Conservation (phyloP, 1,140 invertebrate genomes). For the Aphidius ervi region DNA sequence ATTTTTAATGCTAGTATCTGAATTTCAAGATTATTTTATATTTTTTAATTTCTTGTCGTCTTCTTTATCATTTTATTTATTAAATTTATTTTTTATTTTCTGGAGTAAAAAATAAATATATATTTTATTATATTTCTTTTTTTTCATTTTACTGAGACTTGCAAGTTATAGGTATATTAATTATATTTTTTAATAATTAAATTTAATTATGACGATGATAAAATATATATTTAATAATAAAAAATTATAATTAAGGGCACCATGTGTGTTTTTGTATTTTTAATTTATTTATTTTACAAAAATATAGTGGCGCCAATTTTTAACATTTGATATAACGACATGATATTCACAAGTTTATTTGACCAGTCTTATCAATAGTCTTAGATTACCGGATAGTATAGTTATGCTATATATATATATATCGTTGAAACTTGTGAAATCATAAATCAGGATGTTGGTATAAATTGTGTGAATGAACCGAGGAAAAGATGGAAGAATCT, state of each 20-base stretch:
- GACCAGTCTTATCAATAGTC: conserved; percentile 3
- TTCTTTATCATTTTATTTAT: background rate
- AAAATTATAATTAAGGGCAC: no score
- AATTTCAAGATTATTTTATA: no score
- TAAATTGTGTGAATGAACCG: no score
- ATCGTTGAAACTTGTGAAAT: background rate
- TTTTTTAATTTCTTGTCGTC: no score
- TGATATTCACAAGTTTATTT: conserved; percentile 2
- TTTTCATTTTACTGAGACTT: background rate
- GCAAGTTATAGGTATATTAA: background rate
- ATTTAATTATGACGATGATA: background rate
- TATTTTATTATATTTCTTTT: background rate
- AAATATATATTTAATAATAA: background rate
- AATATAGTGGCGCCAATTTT: conserved; percentile 8
- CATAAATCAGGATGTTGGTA: conserved; percentile 10
- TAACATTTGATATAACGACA: background rate
- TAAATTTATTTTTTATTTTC: background rate
- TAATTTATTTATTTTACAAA: background rate
- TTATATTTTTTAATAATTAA: background rate
- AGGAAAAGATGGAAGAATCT: conserved; percentile 2
- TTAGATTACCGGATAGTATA: conserved; percentile 8
- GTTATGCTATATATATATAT: background rate
- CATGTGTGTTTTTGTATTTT: no score
- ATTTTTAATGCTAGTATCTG: background rate
- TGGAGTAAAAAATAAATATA: background rate